Evolutionary conservation across 2,113 vertebrate genomes (phyloP).

Genomic region (Ivindomyrus marchei): DNA sequence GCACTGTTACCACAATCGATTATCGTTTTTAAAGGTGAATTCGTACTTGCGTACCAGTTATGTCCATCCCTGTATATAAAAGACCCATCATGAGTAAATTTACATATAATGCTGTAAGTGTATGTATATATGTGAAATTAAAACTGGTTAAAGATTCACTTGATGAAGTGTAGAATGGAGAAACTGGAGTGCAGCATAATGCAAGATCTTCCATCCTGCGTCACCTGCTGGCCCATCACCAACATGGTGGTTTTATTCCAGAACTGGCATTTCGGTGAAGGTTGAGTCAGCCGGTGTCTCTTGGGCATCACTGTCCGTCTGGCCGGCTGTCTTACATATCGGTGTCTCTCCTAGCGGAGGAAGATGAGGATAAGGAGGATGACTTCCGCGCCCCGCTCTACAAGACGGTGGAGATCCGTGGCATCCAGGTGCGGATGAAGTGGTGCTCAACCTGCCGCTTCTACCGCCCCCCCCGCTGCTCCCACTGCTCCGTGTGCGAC

Average conservation of each 20-base stretch:
- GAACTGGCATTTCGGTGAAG: not conserved
- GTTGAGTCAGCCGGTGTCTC: not conserved
- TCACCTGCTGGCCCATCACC: not conserved
- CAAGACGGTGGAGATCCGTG: conserved; percentile 94
- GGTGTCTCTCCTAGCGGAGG: conserved; percentile 69
- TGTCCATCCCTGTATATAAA: not conserved
- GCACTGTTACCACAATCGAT: too few species aligned
- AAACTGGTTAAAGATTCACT: not conserved
- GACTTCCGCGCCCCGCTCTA: conserved; percentile 95
- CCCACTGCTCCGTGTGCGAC: conserved; percentile 96
- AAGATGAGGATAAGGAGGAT: conserved; percentile 97
- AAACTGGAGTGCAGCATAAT: not conserved
- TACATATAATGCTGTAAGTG: not conserved
- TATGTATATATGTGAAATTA: not conserved
- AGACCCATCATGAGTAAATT: not conserved
- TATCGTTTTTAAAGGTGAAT: too few species aligned
- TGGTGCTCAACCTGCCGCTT: conserved; percentile 97
- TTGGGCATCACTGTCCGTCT: not conserved
- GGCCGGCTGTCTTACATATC: not conserved
- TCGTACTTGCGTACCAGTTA: too few species aligned
- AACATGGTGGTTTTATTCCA: too few species aligned
- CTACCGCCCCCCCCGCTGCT: conserved; percentile 91
- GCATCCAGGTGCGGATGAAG: conserved; percentile 97
- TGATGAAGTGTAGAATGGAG: not conserved
- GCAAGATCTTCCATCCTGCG: not conserved